Evolutionary conservation across 1,140 invertebrate genomes (phyloP).

Genomic region (Globodera rostochiensis): DNA sequence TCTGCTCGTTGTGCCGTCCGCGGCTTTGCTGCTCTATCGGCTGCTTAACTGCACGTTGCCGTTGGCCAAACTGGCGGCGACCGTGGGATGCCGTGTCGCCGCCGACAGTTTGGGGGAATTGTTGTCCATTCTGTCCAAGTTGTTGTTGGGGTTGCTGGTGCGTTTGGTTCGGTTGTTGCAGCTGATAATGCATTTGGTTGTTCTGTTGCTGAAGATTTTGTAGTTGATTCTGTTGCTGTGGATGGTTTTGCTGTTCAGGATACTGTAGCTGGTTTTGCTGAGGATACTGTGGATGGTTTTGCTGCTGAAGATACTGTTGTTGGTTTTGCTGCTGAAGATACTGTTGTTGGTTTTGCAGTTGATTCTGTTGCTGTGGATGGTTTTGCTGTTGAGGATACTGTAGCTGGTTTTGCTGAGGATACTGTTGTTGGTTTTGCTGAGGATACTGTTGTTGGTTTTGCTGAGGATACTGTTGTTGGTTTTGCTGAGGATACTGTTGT

Average conservation of each 20-base stretch:
- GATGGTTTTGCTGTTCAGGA: neutral
- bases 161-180: neutral
- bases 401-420: neutral
- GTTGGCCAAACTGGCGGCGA: neutral
- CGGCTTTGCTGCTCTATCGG: neutral
- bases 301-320: neutral
- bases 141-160: neutral
- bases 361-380: neutral
- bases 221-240: neutral
- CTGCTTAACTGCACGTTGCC: neutral
- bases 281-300: neutral
- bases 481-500: neutral
- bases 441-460: neutral
- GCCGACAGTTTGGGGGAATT: neutral
- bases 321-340: neutral
- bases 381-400: neutral
- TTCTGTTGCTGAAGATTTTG: neutral
- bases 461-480: neutral
- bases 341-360: neutral
- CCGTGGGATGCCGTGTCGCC: neutral
- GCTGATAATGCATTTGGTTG: neutral
- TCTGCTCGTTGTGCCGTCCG: neutral
- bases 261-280: neutral
- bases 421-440: neutral
- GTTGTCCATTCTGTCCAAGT: neutral